Base-by-base conservation (phyloP, 1,140 invertebrate genomes). In the Drosophila leontia region DNA sequence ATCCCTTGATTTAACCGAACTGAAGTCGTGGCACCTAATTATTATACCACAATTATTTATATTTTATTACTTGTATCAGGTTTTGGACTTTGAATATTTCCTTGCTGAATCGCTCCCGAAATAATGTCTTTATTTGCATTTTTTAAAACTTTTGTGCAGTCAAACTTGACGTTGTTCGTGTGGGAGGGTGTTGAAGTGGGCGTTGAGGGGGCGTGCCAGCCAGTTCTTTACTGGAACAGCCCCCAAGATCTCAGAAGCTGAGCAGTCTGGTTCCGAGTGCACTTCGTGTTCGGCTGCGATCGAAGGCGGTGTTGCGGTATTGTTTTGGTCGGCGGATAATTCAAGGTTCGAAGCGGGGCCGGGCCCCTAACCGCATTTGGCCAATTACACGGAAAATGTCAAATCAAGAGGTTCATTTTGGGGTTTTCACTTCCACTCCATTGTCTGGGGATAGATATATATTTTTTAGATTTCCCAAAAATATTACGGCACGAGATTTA, bases 351-450 rank as follows among this genome's bases (percentile, higher is more conserved):
- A 45, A 62, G 39, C 53, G 70, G 70, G 70, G 82, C 74, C 82
- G 82, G 76, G 82, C 78, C 82, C 61, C 78, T 86, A 59, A 62
- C 67, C 62, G 55, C 63, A 75, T 62, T 80, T 80, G 78, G 45
- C 61, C 72, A 84, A 81, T 85, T 81, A 80, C 68, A 58, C 51
- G 57, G 82, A 81, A 85, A 88, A 88, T 88, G 84, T 88, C 84
- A 88, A 82, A 86, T 70, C 59, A 45, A 72, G 42, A 81, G 44
- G 45, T 55, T 44, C 26, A 65, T 58, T 78, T 82, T 59, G 41
- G 64, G 39, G 35, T 60, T 79, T 57, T 59, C 15, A 37, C 41
- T 47, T 34, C 23, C 51, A 17, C 12, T 39, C 67, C 48, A 64
- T 74, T 69, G 64, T 78, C 60, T 39, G 37, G 50, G 41, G 19